phyloP scores from a whole-genome alignment of 2,888 invertebrate species.

The Choristoneura rosaceana region DNA sequence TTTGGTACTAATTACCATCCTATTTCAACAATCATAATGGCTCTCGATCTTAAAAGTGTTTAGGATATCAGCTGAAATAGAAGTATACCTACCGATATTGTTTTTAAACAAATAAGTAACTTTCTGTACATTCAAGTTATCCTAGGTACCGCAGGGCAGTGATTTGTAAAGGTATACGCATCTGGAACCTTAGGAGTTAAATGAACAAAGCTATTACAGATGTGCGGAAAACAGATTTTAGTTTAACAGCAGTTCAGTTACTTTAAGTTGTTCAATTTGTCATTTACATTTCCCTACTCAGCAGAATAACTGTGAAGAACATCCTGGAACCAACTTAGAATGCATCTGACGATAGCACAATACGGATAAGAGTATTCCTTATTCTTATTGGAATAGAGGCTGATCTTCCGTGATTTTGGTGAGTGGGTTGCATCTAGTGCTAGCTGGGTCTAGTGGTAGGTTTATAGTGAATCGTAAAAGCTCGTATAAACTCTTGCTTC shows the following conservation, averaged over 20 bases:
- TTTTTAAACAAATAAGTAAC: too few species aligned
- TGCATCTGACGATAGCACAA: background rate
- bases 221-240: background rate
- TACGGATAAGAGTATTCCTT: background rate
- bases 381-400: background rate
- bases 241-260: conserved; percentile 12
- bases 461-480: conserved; percentile 63
- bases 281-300: conserved; percentile 26
- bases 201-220: background rate
- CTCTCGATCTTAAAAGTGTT: too few species aligned
- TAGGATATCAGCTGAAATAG: too few species aligned
- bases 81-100: too few species aligned
- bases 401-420: background rate
- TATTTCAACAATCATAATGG: too few species aligned
- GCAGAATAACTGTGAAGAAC: conserved; percentile 21
- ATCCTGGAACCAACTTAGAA: background rate
- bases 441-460: conserved; percentile 45
- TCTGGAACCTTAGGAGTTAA: background rate
- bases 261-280: conserved; percentile 17
- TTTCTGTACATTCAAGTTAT: too few species aligned
- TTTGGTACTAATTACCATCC: too few species aligned
- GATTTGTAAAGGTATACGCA: too few species aligned
- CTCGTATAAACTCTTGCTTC: conserved; percentile 64
- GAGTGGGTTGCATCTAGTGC: background rate
- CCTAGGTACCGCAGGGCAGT: too few species aligned